Conservation (phyloP, 2,797 vertebrate species). For the Momotus momota region DNA sequence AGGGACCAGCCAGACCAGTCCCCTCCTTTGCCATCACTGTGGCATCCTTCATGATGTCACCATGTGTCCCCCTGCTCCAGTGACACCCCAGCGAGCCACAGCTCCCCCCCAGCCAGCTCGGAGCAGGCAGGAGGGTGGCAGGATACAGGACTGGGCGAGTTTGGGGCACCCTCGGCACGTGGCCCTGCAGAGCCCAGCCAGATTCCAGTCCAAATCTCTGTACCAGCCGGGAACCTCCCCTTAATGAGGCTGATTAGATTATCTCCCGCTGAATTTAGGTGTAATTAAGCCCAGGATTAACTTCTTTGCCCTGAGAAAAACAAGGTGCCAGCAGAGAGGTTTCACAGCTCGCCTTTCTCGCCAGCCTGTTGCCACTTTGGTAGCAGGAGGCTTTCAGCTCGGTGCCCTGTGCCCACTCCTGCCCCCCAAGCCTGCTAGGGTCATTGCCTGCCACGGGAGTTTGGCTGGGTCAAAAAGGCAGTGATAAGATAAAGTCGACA, state of each 20-base stretch:
- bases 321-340: neutral
- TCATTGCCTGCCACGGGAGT: neutral
- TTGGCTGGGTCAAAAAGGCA: neutral
- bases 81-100: neutral
- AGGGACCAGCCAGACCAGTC: neutral
- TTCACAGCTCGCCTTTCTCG: neutral
- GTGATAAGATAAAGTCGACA: neutral
- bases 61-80: rapidly evolving
- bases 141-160: neutral
- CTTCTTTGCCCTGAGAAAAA: slow-evolving; percentile 17
- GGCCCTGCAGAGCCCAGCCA: rapidly evolving
- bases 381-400: neutral
- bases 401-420: neutral
- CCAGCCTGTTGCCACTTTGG: neutral
- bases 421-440: neutral
- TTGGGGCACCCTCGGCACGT: neutral
- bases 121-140: too few species aligned
- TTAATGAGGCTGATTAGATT: slow-evolving; percentile 48
- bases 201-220: neutral
- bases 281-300: slow-evolving; percentile 61
- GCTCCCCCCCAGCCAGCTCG: neutral
- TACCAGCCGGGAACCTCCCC: neutral
- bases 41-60: neutral
- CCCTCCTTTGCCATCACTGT: neutral
- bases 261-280: slow-evolving; percentile 35